Evolutionary conservation across 2,888 invertebrate species (phyloP).

Genomic region (Xestia rhomboidea): DNA sequence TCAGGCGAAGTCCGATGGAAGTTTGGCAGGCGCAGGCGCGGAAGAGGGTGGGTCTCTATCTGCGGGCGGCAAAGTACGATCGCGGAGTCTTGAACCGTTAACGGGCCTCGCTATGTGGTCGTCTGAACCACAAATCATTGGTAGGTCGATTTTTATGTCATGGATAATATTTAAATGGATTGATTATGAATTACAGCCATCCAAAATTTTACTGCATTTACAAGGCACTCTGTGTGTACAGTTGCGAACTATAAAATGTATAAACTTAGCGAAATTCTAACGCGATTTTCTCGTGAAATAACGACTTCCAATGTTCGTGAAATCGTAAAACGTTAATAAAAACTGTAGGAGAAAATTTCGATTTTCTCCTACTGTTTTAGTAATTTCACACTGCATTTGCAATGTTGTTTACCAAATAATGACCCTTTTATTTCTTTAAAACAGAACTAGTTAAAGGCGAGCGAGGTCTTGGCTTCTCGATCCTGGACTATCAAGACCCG

Average conservation of each 20-base stretch:
- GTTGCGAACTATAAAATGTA: too few relatives aligned
- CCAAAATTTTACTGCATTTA: too few relatives aligned
- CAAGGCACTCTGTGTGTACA: too few relatives aligned
- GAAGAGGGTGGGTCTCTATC: constrained; percentile 84
- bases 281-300: too few relatives aligned
- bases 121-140: constrained; percentile 98
- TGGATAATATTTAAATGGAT: neutral
- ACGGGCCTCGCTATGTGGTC: constrained; percentile 99
- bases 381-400: too few relatives aligned
- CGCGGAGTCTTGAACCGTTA: constrained; percentile 98
- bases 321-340: too few relatives aligned
- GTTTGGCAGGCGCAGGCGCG: constrained; percentile 92
- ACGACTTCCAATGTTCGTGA: too few relatives aligned
- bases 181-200: neutral
- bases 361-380: too few relatives aligned
- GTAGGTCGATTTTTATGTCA: constrained; percentile 66
- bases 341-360: too few relatives aligned
- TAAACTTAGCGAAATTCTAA: too few relatives aligned
- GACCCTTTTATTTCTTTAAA: neutral
- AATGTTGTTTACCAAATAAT: too few relatives aligned
- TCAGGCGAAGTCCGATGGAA: constrained; percentile 97
- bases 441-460: constrained; percentile 98
- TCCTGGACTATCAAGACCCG: constrained; percentile 98
- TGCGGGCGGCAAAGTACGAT: constrained; percentile 87
- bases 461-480: constrained; percentile 99